Evolutionary conservation across 2,113 vertebrate species (phyloP).

Genomic region (Hippolais icterina): DNA sequence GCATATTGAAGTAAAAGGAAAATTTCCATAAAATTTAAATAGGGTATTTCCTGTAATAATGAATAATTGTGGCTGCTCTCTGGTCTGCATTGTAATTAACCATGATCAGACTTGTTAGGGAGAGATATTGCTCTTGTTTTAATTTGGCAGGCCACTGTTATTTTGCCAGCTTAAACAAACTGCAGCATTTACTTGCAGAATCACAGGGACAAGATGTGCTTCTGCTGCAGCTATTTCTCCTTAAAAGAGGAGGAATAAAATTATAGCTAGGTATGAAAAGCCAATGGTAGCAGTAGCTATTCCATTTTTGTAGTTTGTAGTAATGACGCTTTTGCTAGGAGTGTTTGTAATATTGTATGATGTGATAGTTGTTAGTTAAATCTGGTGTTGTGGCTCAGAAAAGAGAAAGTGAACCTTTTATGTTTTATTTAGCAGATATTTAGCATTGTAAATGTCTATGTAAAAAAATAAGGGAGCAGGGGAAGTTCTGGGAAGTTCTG

Average conservation of each 20-base stretch:
- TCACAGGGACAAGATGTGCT: constrained; percentile 10
- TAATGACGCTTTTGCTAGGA: neutral
- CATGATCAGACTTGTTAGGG: constrained; percentile 83
- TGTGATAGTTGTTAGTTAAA: neutral
- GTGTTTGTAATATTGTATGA: neutral
- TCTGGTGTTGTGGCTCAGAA: neutral
- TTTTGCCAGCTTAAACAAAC: constrained; percentile 73
- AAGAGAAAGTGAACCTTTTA: neutral
- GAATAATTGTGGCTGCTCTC: constrained; percentile 85
- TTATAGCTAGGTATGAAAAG: neutral
- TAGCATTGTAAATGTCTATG: neutral
- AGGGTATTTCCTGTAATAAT: constrained; percentile 91
- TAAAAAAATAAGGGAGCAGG: neutral
- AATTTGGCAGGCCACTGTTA: constrained; percentile 75
- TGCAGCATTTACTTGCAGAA: constrained; percentile 64
- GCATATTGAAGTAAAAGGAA: constrained; percentile 70
- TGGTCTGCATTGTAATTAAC: constrained; percentile 88
- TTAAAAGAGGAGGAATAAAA: constrained; percentile 20
- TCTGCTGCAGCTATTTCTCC: neutral
- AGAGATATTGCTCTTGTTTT: constrained; percentile 75
- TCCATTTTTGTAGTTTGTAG: constrained; percentile 8
- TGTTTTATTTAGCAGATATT: neutral
- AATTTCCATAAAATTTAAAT: constrained; percentile 94
- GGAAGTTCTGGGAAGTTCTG: neutral
- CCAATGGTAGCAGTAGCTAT: neutral